Conservation (phyloP, 1,140 invertebrate species). For the Solenopsis invicta region DNA sequence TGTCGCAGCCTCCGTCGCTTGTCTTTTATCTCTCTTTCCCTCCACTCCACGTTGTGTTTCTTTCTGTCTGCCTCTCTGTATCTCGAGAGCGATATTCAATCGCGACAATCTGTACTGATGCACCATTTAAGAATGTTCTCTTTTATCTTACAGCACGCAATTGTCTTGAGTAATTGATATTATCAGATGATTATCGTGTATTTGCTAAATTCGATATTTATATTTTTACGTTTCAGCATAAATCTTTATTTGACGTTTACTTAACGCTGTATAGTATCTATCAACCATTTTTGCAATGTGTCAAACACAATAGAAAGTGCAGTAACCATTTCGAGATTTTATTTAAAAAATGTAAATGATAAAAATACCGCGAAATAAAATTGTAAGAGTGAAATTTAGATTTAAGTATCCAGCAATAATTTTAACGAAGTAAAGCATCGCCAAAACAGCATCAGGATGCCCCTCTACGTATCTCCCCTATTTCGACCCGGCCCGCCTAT, state of each 20-base stretch:
- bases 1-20: constrained; percentile 70
- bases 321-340: neutral
- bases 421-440: constrained; percentile 3
- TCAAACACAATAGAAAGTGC: neutral
- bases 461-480: constrained; percentile 60
- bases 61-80: constrained; percentile 59
- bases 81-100: constrained; percentile 34
- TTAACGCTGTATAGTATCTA: neutral
- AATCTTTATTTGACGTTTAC: neutral
- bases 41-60: neutral
- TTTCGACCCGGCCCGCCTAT: constrained; percentile 37
- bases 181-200: neutral
- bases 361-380: neutral
- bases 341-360: neutral
- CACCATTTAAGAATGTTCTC: constrained; percentile 63
- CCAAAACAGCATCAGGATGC: constrained; percentile 24
- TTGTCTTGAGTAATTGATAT: constrained; percentile 65
- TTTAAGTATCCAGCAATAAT: constrained; percentile 18
- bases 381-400: neutral
- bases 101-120: constrained; percentile 47
- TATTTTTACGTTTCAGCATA: neutral
- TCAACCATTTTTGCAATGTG: neutral
- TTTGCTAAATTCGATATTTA: neutral
- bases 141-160: constrained; percentile 11
- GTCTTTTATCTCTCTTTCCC: constrained; percentile 42